phyloP scores from a whole-genome alignment of 1,140 invertebrate species.

The Trichonephila clavata region DNA sequence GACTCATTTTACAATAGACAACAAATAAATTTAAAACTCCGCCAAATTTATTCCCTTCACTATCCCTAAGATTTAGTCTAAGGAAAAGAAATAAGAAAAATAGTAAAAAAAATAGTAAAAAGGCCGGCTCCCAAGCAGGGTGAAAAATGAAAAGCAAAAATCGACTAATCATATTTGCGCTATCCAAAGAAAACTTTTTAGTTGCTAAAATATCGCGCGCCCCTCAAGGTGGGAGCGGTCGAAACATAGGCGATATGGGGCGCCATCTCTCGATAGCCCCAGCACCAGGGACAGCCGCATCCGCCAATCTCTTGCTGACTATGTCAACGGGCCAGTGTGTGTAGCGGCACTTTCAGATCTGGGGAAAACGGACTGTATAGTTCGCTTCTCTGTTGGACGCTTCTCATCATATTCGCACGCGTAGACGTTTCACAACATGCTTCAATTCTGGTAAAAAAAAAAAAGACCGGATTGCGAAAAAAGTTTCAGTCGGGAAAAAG shows the following conservation, averaged over 20 bases:
- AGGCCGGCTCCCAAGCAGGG: background rate
- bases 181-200: conserved; percentile 59
- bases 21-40: background rate
- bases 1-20: too few species aligned
- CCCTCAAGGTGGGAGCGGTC: conserved; percentile 67
- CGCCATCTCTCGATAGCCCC: conserved; percentile 60
- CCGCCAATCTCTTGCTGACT: conserved; percentile 45
- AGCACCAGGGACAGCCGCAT: conserved; percentile 27
- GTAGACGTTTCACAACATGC: background rate
- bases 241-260: conserved; percentile 25
- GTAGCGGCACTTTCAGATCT: conserved; percentile 71
- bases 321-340: conserved; percentile 62
- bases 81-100: background rate
- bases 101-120: background rate
- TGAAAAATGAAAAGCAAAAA: conserved; percentile 57
- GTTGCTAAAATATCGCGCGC: conserved; percentile 56
- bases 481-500: background rate
- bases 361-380: conserved; percentile 27
- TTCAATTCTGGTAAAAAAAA: too few species aligned
- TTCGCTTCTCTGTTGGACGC: conserved; percentile 41
- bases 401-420: background rate
- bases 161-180: conserved; percentile 67
- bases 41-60: background rate
- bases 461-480: background rate
- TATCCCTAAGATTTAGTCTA: background rate